Base-by-base conservation (phyloP, 2,888 invertebrate species). In the Saturnia japonica region DNA sequence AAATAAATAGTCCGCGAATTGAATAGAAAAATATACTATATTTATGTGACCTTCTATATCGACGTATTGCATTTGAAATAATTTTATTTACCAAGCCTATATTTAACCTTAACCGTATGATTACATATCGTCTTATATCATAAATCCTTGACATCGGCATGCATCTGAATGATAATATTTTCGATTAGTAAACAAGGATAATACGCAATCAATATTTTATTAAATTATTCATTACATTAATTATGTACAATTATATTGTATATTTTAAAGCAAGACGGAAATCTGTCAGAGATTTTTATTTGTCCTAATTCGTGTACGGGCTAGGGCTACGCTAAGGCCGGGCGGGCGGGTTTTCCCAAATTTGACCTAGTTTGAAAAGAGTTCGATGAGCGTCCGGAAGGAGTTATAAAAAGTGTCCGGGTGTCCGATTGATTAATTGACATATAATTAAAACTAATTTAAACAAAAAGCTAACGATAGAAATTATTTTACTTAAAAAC, bases 121-220 rank as follows among this genome's bases (percentile, higher is more conserved):
- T 67, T 67, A 60, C 45, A 47, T 70, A 72, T 69, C 68, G 60
- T 68, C 69, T 72, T 70, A 71, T 72, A 71, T 70, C 71, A 69
- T 12, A 70, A 71, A 73, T 72, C 77, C 76, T 76, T 73, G 72
- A 73, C 72, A 71, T 71, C 51, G 43, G 47, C 71, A 70, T 76
- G 73, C 75, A 75, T 68, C 62, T 71, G 45, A 60, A 1, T 45
- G 72, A 75, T 76, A 70, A 70, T n/a, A 14, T 14, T 67, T 67
- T 67, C 28, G 22, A 51, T 60, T 60, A 28, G 8, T 60, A 28
- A 25, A 28, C 28, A 9, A 9, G 28, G 57, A 60, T 28, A 60
- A 60, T 60, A 60, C 57, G 25, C 28, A 25, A 14, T 16, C 57
- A 4, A 60, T 60, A 28, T 60, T 28, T 28, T 60, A 60, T 60